phyloP scores from a whole-genome alignment of 1,140 invertebrate species.

The Nebria ingens region DNA sequence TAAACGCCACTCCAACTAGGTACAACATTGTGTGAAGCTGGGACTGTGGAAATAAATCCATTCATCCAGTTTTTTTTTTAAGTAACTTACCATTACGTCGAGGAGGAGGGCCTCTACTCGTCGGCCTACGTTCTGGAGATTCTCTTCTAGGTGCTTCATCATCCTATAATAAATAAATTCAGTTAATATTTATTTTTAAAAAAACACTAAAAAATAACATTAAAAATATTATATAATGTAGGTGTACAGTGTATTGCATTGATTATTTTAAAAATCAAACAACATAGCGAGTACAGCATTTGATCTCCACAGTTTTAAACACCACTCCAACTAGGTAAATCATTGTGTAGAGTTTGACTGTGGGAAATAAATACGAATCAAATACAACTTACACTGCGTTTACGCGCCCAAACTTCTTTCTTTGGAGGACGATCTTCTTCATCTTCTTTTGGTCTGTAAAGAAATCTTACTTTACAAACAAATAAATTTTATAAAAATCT shows the following conservation, averaged over 20 bases:
- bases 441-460: slow-evolving; percentile 1
- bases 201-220: not conserved
- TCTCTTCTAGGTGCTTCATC: not conserved
- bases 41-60: too few relatives aligned
- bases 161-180: not conserved
- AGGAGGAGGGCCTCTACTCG: slow-evolving; percentile 3
- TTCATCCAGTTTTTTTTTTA: too few relatives aligned
- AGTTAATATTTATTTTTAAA: not conserved
- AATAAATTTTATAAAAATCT: slow-evolving; percentile 1
- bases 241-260: slow-evolving; percentile 1
- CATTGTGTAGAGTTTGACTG: slow-evolving; percentile 1
- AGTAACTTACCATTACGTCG: too few relatives aligned
- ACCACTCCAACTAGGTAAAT: not conserved
- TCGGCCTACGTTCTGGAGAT: slow-evolving; percentile 3
- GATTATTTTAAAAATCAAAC: not conserved
- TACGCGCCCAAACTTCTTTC: not conserved
- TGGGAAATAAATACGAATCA: not conserved
- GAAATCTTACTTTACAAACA: too few relatives aligned
- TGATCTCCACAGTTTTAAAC: not conserved
- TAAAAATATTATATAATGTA: not conserved
- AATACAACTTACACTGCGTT: slow-evolving; percentile 1
- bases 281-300: slow-evolving; percentile 7
- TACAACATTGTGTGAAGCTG: too few relatives aligned
- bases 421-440: not conserved
- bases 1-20: not conserved